Evolutionary conservation across 2,797 vertebrate species (phyloP).

Genomic region (Anableps anableps): DNA sequence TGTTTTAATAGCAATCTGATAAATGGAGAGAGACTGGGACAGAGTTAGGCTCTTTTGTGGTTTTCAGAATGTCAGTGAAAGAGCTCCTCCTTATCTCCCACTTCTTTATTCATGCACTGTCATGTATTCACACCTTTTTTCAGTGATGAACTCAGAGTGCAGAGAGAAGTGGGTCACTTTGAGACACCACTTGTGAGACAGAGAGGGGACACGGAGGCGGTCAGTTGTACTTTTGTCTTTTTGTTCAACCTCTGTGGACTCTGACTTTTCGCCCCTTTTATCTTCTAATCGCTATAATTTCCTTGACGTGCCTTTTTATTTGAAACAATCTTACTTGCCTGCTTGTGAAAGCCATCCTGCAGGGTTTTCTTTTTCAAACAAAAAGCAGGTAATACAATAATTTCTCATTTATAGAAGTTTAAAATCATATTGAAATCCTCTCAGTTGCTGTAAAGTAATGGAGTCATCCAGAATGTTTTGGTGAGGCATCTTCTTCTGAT

Average conservation of each 20-base stretch:
- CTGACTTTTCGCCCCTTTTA: constrained; percentile 8
- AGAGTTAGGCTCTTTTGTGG: constrained; percentile 49
- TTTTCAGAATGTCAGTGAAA: constrained; percentile 48
- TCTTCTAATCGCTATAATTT: constrained; percentile 19
- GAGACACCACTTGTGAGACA: constrained; percentile 51
- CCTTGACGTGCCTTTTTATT: not conserved
- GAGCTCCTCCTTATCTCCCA: constrained; percentile 56
- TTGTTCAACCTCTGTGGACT: constrained; percentile 3
- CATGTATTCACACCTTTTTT: constrained; percentile 46
- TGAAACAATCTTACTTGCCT: not conserved
- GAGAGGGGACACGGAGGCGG: constrained; percentile 37
- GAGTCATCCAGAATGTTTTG: constrained; percentile 14
- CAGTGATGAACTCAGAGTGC: constrained; percentile 58
- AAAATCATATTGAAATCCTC: constrained; percentile 11
- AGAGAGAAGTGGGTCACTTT: constrained; percentile 63
- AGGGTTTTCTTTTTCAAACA: no score
- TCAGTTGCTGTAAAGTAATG: constrained; percentile 19
- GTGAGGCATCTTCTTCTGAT: constrained; percentile 38
- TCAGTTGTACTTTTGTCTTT: constrained; percentile 20
- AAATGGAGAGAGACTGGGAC: constrained; percentile 26
- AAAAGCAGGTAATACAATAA: not conserved
- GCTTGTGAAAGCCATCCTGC: not conserved
- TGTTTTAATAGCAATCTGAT: constrained; percentile 41
- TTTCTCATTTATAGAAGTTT: not conserved
- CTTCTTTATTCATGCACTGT: constrained; percentile 60